Base-by-base conservation (phyloP, 37 sponge, comb jelly and placozoan species). In the Halichondria panicea region DNA sequence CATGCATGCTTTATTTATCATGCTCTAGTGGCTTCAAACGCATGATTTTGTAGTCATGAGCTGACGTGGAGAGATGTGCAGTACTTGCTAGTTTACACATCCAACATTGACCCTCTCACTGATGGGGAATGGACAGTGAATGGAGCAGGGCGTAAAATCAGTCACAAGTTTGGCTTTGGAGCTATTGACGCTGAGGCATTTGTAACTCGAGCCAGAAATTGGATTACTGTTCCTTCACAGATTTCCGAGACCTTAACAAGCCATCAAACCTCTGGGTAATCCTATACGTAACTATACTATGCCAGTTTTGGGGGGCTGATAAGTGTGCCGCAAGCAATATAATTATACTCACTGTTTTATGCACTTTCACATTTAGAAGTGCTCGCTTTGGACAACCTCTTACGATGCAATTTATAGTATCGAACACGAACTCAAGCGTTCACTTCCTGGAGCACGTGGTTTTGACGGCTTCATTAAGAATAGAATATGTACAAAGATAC, bases 31-130 rank as follows among this genome's bases (percentile, higher is more conserved):
- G 11, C 24, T 24, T 59, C 7, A 24, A 24, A n/a, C n/a, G n/a
- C n/a, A n/a, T 2, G 4, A 15, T 3, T 5, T n/a, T 42, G 18
- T 58, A 98, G 93, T 74, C 93, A 93, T 27, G 39, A 78, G 11
- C 86, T 98, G 57, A 84, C 93, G 0, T 98, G 99, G 99, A 54
- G 99, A 39, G 99, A 98, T 45, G 79, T 94, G 13, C 99, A 98
- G 88, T 90, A 98, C 81, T 66, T 98, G 19, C 66, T 94, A 13
- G 93, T 76, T 12, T 80, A 84, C 48, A 88, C 94, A 52, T 88
- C 91, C 2, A 66, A 81, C 54, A 64, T 68, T 15, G 19, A 45
- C 1, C 57, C 44, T 27, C 48, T 89, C 39, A 46, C 63, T 41
- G 33, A n/a, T 30, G 32, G 54, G 19, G 66, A 41, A 41, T 93